A percentile compares a stretch with the other conserved stretches of the same genome.
phyloP scores from a whole-genome alignment of 2,113 vertebrate species.

The Paramormyrops kingsleyae region DNA sequence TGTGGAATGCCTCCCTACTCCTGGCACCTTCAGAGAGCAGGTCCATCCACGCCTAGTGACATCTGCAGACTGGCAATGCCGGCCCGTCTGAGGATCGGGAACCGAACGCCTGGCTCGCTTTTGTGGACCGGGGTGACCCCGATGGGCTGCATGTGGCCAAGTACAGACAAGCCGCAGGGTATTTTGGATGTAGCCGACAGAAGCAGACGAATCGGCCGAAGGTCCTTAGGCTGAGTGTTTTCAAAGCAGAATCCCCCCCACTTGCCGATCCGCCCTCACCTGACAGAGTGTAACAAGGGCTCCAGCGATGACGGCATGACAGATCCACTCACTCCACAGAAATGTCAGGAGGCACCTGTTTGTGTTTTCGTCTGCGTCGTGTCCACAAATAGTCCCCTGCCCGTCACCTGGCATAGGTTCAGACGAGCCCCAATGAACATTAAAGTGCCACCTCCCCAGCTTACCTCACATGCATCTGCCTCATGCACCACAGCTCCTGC shows the following conservation, averaged over 20 bases:
- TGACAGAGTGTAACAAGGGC: not conserved
- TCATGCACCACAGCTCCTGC: not conserved
- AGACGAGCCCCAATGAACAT: not conserved
- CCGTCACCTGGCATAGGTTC: not conserved
- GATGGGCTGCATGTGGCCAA: not conserved
- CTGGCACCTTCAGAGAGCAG: not conserved
- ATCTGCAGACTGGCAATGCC: not conserved
- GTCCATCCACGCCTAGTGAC: not conserved
- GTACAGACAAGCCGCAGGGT: not conserved
- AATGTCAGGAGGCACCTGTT: not conserved
- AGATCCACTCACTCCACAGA: not conserved
- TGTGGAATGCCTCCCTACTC: not conserved
- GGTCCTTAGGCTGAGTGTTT: not conserved
- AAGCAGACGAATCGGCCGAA: not conserved
- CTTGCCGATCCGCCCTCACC: not conserved
- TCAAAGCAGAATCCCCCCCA: not conserved
- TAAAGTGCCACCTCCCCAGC: not conserved
- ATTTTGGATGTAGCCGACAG: slow-evolving; percentile 5
- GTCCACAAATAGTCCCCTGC: not conserved
- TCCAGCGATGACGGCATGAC: not conserved
- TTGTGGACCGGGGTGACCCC: not conserved
- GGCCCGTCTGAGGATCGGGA: not conserved
- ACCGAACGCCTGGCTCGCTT: not conserved
- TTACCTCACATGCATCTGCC: not conserved
- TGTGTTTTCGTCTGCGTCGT: not conserved